Evolutionary conservation across 2,797 vertebrate genomes (phyloP), one percentile per base, ranked within the genome.

Genomic region (Myotis findleyi): DNA sequence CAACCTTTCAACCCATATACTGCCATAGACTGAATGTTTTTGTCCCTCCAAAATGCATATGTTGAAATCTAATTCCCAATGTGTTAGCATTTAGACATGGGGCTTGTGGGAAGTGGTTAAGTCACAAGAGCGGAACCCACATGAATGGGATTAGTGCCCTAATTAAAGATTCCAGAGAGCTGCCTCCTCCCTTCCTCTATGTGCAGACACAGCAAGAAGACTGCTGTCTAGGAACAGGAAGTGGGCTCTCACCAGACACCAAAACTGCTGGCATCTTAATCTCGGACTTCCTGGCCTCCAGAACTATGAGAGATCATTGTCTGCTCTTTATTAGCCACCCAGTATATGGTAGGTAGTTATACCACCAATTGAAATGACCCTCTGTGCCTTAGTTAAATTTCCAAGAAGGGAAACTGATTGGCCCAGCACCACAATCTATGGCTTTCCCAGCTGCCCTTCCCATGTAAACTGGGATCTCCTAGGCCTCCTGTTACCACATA

Each of bases 361-460:
- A 71, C 44, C 21, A 38, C n/a, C 11, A 53, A 62, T 0, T 55
- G 33, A 25, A 73, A 88, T 71, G 49, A 86, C 36, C 25, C 2
- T 72, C 41, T 83, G 10, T 41, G 23, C 80, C 33, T 92, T 49
- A 59, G 62, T 91, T 81, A 91, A 69, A 89, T 83, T 41, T 81
- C 47, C 55, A 80, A 73, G 62, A 87, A 13, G 62, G 23, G 47
- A 93, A 80, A 71, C 59, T 49, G 47, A 64, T 38, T 87, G 88
- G 47, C 41, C 62, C 62, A 80, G 81, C 25, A 92, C 38, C n/a
- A 72, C 30, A 21, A 62, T n/a, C 44, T 66, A 20, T n/a, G 44
- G 23, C 20, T 71, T 75, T 53, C 9, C 30, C 16, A 27, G 25
- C 47, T 81, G 25, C 41, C 55, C 13, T 20, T n/a, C 38, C 7